Base-by-base conservation (phyloP, 2,113 vertebrate genomes). In the Rhea pennata region DNA sequence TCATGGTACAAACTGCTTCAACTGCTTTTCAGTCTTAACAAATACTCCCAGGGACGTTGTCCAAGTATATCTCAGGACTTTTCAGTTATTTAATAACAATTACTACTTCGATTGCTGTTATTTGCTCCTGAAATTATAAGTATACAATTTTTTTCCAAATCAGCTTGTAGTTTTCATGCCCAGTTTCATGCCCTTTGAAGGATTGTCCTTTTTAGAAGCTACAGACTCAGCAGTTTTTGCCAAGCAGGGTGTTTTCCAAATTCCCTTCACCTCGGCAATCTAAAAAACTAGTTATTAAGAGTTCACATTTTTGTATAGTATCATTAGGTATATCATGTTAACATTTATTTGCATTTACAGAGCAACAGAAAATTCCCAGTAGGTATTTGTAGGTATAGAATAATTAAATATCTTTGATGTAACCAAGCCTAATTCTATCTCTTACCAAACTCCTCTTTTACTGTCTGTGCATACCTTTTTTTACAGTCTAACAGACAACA, bases 1-100 rank as follows among this genome's bases (percentile, higher is more conserved):
- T 94, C 75, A 79, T 77, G 71, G 64, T 84, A 97, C 84, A 89
- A 93, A 96, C 93, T 93, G 84, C 84, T 96, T 83, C 91, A 91
- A 94, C 40, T 80, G 84, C 66, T 70, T 84, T 91, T 96, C 78
- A 31, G 84, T 93, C 88, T 82, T 85, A 94, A 89, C 15, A 0
- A 91, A 89, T 64, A 77, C 58, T 95, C 58, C 58, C 64, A 78
- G 48, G 50, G 80, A 94, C 66, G 29, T 69, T 91, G 92, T 87
- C 86, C 88, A 91, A 95, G 69, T 65, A 94, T 90, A 92, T 88
- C 61, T 88, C 72, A 84, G 83, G 88, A 96, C 87, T 84, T 70
- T 70, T 89, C 86, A 89, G 84, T 72, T 89, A 73, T n/a, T 71
- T 78, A 92, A 66, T 73, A 94, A 86, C 6, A 89, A 82, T 92